Base-by-base conservation (phyloP, 2,888 invertebrate species). In the Thalpophila matura region DNA sequence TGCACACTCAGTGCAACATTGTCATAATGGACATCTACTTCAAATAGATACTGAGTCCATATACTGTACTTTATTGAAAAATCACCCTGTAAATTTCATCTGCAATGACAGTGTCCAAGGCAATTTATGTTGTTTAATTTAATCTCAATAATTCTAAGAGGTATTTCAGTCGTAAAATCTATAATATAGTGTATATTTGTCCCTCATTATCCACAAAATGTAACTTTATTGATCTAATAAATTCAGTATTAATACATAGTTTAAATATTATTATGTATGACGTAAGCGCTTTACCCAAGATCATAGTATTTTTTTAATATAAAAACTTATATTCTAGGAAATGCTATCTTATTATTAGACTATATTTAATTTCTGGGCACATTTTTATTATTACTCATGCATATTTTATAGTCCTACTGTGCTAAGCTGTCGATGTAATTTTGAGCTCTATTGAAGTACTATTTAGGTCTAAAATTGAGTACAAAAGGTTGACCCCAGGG, bases 251-350 rank as follows among this genome's bases (percentile, higher is more conserved):
- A 90, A 83, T 80, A 75, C 18, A 66, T 62, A 76, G 42, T 72
- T 75, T n/a, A n/a, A n/a, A 73, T 54, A 64, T 58, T 22, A 65
- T 37, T 75, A 77, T 70, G 73, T 81, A 81, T 80, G 57, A 78
- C 63, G 59, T 83, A 85, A 87, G 83, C 85, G 88, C 90, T 90
- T 90, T 83, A 87, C 77, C 78, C 84, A 82, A 87, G 80, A 85
- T 82, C 79, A 90, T 89, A 90, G 86, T 90, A 91, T 92, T 91
- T 92, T 91, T 89, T 88, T 88, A 88, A 87, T 78, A 78, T 78
- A 86, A 80, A 65, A 85, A 68, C 45, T 22, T 33, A 66, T 71
- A 62, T 67, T 67, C 50, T 65, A 71, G 57, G 14, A 43, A 63
- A 61, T 63, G 35, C 65, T 70, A 62, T 64, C 65, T 70, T 49